Evolutionary conservation across 35 echinoderm and acorn worm species (phyloP), one percentile per base, ranked within the genome.

Genomic region (Ophiothrix spiculata): DNA sequence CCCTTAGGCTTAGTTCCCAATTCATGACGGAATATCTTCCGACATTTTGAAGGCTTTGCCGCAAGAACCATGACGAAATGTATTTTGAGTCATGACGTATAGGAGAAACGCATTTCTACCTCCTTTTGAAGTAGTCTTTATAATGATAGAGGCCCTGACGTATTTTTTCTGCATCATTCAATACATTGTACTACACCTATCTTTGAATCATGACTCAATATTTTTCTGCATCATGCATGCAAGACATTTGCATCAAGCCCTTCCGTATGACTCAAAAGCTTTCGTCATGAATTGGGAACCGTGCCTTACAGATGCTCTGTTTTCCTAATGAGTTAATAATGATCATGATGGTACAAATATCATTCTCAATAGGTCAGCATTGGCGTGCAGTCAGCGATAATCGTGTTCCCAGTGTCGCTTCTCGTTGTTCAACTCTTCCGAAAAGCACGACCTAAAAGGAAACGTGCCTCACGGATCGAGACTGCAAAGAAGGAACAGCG

Each of bases 351-450:
- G 19, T 49, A 10, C 42, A 49, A 10, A 10, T 19, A 49, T 49
- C 19, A 10, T 10, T 49, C 6, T 49, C 42, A 49, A 75, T 79
- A 99, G 96, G 91, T 99, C 25, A 91, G 89, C 77, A 99, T 99
- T 46, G 96, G 96, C 0, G 36, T 99, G 33, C 82, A 99, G 74
- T 89, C 96, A 49, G 94, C 79, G 32, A 25, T 99, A 35, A 91
- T 99, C 36, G 96, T 99, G 23, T 99, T 99, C 37, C 96, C 96
- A 1, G 75, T 99, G 31, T 90, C 79, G 25, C 74, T 99, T 21
- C 77, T 94, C 0, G 92, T 99, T 31, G 92, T 99, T 2, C 92
- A 99, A 38, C 40, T 99, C 23, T 99, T 99, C 80, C 75, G 96
- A 32, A 99, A 99, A 45, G 90, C 92, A 56, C 80, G 92, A 13